Percentiles rank a stretch among this genome's conserved stretches.
Conservation (phyloP, 2,888 invertebrate genomes). For the Drosophila mulleri region DNA sequence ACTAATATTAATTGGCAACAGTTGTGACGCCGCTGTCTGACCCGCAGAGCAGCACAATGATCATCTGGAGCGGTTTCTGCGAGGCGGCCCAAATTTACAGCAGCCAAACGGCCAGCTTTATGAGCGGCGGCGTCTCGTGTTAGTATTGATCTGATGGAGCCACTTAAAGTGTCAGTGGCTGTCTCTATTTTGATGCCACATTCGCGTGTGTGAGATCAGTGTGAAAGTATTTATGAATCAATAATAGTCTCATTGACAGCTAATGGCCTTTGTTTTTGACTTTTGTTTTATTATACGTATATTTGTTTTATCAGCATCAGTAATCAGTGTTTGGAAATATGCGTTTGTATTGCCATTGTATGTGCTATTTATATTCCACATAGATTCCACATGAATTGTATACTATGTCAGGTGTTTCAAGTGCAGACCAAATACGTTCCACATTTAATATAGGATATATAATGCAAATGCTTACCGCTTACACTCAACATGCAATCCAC, state of each 20-base stretch:
- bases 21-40: slow-evolving; percentile 31
- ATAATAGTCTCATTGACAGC: slow-evolving; percentile 14
- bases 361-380: not conserved
- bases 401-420: not conserved
- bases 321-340: slow-evolving; percentile 11
- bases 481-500: not conserved
- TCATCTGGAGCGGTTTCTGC: slow-evolving; percentile 85
- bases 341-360: not conserved
- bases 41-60: slow-evolving; percentile 64
- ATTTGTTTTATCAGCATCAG: slow-evolving; percentile 15
- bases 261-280: not conserved
- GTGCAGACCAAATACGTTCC: not conserved
- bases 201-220: slow-evolving; percentile 22
- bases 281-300: not conserved
- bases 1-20: slow-evolving; percentile 44
- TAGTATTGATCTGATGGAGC: slow-evolving; percentile 69
- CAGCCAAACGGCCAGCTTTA: slow-evolving; percentile 82
- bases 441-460: not conserved
- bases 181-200: not conserved
- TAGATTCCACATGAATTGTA: not conserved
- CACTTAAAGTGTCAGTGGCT: slow-evolving; percentile 44
- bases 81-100: slow-evolving; percentile 85
- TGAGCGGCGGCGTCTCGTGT: slow-evolving; percentile 83
- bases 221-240: slow-evolving; percentile 30
- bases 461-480: too few relatives aligned